Percentiles rank a stretch among this genome's conserved stretches.
Conservation (phyloP, 2,888 invertebrate genomes). For the Brachyopa scutellaris region DNA sequence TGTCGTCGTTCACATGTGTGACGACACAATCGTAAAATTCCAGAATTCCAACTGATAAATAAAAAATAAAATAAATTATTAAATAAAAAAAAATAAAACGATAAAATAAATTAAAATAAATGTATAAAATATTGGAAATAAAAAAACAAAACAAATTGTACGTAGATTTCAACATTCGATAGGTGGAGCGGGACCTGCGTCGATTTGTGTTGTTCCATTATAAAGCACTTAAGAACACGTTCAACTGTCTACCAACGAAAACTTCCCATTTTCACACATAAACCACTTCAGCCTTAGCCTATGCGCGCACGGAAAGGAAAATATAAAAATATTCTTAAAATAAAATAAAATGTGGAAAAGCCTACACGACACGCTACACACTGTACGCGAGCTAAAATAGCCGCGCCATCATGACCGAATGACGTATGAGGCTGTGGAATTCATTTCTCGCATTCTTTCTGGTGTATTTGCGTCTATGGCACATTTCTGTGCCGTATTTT, state of each 20-base stretch:
- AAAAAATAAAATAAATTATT: constrained; percentile 9
- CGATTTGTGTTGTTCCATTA: constrained; percentile 32
- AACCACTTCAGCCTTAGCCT: constrained; percentile 17
- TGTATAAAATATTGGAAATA: background rate
- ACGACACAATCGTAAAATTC: constrained; percentile 42
- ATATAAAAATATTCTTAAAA: constrained; percentile 10
- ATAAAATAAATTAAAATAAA: background rate
- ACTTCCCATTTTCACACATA: constrained; percentile 36
- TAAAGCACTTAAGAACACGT: constrained; percentile 62
- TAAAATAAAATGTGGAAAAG: constrained; percentile 7
- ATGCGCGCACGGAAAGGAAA: constrained; percentile 13
- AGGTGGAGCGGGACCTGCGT: background rate
- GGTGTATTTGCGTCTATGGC: constrained; percentile 71
- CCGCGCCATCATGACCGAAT: constrained; percentile 63
- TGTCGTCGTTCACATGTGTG: background rate
- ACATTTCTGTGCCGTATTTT: constrained; percentile 69
- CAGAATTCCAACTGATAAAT: constrained; percentile 25
- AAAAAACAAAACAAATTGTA: constrained; percentile 6
- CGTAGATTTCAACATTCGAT: constrained; percentile 22
- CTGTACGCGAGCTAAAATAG: constrained; percentile 59
- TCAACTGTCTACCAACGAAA: constrained; percentile 47
- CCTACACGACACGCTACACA: no score
- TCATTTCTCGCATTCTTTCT: constrained; percentile 68
- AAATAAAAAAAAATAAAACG: background rate
- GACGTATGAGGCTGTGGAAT: constrained; percentile 68